phyloP scores from a whole-genome alignment of 53 echinoderm and acorn worm species.

The Antedon mediterranea region DNA sequence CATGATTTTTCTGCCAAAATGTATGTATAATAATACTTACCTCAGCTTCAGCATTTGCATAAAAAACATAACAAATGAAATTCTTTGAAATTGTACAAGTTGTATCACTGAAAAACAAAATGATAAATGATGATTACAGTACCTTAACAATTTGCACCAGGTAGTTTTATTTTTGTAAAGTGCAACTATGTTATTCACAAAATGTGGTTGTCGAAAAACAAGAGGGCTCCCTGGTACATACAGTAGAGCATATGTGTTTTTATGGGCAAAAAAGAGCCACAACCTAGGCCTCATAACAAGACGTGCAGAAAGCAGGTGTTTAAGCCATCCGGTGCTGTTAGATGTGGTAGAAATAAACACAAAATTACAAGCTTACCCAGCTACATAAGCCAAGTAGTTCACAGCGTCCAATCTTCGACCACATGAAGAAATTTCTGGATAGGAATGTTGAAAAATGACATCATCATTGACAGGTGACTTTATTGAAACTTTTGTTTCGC shows the following conservation, averaged over 20 bases:
- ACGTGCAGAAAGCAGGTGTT: no score
- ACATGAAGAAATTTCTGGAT: conserved; percentile 94
- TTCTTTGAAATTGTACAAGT: conserved; percentile 86
- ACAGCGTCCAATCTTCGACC: conserved; percentile 64
- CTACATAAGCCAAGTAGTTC: conserved; percentile 80
- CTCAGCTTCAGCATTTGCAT: conserved; percentile 62
- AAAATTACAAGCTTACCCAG: conserved; percentile 46
- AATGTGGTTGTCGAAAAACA: no score
- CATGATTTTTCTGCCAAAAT: no score
- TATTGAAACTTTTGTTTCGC: conserved; percentile 69
- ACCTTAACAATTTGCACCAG: no score
- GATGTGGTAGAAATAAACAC: no score
- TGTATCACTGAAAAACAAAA: conserved; percentile 50
- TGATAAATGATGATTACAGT: background rate
- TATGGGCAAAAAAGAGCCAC: no score
- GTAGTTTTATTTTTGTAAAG: no score
- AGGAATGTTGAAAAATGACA: conserved; percentile 57
- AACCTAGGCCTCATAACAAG: no score
- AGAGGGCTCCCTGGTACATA: no score
- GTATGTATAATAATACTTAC: conserved; percentile 42
- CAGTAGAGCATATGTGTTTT: no score
- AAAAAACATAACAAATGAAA: conserved; percentile 69
- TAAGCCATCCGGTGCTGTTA: no score
- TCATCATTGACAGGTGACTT: conserved; percentile 31
- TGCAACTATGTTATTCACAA: no score